Conservation (phyloP, 2,113 vertebrate species). For the Sander vitreus region DNA sequence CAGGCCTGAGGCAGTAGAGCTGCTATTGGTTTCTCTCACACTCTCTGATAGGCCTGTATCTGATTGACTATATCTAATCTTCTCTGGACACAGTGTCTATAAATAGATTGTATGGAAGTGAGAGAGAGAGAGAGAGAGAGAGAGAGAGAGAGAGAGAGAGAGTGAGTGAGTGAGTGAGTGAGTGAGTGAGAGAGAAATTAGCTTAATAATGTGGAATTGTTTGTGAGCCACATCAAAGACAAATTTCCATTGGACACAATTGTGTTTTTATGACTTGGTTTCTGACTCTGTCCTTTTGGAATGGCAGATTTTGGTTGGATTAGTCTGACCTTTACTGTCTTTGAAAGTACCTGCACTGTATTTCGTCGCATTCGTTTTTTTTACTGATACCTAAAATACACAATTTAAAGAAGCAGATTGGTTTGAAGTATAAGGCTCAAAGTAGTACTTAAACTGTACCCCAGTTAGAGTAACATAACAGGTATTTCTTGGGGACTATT, state of each 20-base stretch:
- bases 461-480: neutral
- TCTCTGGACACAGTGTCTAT: slow-evolving; percentile 11
- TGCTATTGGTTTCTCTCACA: slow-evolving; percentile 40
- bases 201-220: neutral
- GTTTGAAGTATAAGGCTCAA: neutral
- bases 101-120: slow-evolving; percentile 11
- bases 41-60: slow-evolving; percentile 34
- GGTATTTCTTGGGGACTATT: neutral
- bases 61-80: slow-evolving; percentile 47
- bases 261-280: neutral
- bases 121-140: neutral
- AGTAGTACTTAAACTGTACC: neutral
- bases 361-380: neutral
- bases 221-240: neutral
- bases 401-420: neutral
- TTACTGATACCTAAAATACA: neutral
- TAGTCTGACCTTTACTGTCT: neutral
- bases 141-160: neutral
- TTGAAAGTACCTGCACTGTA: neutral
- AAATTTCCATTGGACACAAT: neutral
- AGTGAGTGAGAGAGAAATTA: neutral
- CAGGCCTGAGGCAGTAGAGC: slow-evolving; percentile 53
- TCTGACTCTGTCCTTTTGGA: neutral
- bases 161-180: too few species aligned
- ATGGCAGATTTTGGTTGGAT: neutral